Evolutionary conservation across 2,797 vertebrate genomes (phyloP).

Genomic region (Sebastes steindachneri): DNA sequence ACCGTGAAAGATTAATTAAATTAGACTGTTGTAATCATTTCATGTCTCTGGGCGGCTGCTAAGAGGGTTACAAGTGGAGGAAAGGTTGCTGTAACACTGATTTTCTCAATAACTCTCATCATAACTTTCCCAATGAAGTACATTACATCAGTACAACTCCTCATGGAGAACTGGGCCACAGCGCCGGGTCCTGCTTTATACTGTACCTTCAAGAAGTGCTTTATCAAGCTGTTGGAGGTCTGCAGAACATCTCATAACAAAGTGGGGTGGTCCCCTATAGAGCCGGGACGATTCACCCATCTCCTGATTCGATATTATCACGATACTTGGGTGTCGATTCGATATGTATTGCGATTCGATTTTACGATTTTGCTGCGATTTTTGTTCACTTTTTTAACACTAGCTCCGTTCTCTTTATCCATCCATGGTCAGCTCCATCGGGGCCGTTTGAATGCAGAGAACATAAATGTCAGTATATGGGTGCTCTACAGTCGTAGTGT

Average conservation of each 20-base stretch:
- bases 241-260: background rate
- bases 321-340: too few species aligned
- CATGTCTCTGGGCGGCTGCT: background rate
- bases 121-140: background rate
- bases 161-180: background rate
- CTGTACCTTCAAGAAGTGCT: background rate
- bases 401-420: too few species aligned
- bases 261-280: too few species aligned
- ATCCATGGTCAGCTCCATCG: too few species aligned
- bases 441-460: too few species aligned
- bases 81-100: background rate
- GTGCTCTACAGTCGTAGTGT: too few species aligned
- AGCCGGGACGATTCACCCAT: too few species aligned
- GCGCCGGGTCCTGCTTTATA: background rate
- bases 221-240: background rate
- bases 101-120: background rate
- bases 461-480: too few species aligned
- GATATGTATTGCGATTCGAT: too few species aligned
- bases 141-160: background rate
- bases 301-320: too few species aligned
- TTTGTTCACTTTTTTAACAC: too few species aligned
- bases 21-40: constrained; percentile 3
- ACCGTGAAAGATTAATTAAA: background rate
- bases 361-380: too few species aligned
- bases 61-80: background rate